Evolutionary conservation across 2,797 vertebrate genomes (phyloP).

Genomic region (Peromyscus nudipes): DNA sequence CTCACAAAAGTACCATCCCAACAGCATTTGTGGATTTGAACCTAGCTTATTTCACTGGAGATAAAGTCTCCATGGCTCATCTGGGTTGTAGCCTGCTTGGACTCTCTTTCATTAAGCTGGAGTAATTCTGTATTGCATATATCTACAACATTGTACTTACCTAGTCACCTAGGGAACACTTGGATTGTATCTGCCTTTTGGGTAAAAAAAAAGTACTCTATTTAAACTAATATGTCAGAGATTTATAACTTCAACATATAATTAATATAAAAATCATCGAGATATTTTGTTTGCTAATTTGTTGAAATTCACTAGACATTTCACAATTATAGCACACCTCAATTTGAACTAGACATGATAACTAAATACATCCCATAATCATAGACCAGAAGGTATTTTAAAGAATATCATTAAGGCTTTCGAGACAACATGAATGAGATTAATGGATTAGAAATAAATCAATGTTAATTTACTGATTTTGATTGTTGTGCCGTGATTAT

Average conservation of each 20-base stretch:
- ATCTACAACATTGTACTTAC: neutral
- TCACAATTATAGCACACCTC: neutral
- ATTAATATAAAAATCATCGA: neutral
- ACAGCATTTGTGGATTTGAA: neutral
- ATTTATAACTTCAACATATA: neutral
- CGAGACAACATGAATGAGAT: slow-evolving; percentile 27
- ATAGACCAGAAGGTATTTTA: neutral
- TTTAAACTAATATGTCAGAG: neutral
- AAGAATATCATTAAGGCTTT: slow-evolving; percentile 34
- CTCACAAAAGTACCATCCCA: neutral
- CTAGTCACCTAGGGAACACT: neutral
- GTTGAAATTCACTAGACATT: neutral
- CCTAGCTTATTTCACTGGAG: neutral
- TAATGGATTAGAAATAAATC: slow-evolving; percentile 21
- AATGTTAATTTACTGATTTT: slow-evolving; percentile 33
- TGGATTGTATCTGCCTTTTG: neutral
- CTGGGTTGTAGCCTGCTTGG: neutral
- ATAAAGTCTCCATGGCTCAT: neutral
- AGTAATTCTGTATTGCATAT: neutral
- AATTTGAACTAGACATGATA: neutral
- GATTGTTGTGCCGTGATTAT: neutral
- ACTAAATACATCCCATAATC: slow-evolving; percentile 33
- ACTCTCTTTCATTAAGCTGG: neutral
- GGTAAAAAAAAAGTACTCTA: neutral
- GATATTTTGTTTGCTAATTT: neutral